These are phyloP conservation scores for Tetropium fuscum DNA, from an alignment of 2,888 invertebrate species.

Conservation along the genomic window DNA sequence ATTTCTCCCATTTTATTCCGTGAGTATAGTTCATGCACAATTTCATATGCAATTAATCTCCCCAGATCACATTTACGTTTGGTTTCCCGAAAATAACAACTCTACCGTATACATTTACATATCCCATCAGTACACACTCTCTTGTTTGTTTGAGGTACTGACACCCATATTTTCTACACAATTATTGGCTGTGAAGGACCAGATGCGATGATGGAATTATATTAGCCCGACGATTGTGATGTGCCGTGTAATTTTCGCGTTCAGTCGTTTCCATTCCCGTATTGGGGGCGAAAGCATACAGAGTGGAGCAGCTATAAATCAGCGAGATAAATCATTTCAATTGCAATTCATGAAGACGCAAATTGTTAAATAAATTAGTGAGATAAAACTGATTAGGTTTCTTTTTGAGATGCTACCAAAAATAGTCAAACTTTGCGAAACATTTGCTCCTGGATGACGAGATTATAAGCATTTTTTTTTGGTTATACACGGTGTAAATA, in stretches of 20 bases:
- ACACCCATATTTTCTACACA: slow-evolving; percentile 1
- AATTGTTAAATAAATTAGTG: neutral
- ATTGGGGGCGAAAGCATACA: neutral
- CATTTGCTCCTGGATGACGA: too few relatives aligned
- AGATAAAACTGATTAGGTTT: too few relatives aligned
- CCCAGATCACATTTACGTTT: slow-evolving; percentile 18
- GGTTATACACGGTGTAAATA: too few relatives aligned
- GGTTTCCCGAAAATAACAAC: slow-evolving; percentile 23
- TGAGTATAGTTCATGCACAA: slow-evolving; percentile 11
- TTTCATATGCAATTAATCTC: slow-evolving; percentile 2
- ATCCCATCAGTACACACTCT: slow-evolving; percentile 30
- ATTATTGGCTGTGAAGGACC: neutral
- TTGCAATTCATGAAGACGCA: neutral
- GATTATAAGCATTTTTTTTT: too few relatives aligned
- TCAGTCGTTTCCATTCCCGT: neutral
- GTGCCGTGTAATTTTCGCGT: neutral
- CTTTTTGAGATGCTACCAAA: too few relatives aligned
- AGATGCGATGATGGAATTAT: neutral
- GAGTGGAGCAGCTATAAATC: neutral
- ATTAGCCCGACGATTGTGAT: neutral
- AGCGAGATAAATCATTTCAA: neutral
- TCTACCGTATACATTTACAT: slow-evolving; percentile 23
- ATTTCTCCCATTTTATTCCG: slow-evolving; percentile 5
- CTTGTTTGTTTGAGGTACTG: slow-evolving; percentile 35
- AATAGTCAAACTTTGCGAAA: too few relatives aligned